phyloP scores from a whole-genome alignment of 2,113 vertebrate species.

The Microcebus griseorufus region DNA sequence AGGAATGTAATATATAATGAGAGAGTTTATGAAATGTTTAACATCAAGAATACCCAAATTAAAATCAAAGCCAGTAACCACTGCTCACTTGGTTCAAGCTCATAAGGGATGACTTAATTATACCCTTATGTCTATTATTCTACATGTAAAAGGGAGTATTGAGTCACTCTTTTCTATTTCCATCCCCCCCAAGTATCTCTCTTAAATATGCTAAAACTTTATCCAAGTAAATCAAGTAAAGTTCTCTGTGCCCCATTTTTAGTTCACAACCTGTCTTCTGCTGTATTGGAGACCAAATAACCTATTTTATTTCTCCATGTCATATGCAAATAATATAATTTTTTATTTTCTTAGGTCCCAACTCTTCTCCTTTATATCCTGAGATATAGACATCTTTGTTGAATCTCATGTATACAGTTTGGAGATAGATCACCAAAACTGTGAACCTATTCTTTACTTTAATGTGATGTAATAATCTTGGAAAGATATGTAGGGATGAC shows the following conservation, averaged over 20 bases:
- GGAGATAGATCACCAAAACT: neutral
- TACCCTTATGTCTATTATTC: neutral
- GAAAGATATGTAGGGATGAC: neutral
- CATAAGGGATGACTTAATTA: conserved; percentile 30
- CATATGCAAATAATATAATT: neutral
- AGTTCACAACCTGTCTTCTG: neutral
- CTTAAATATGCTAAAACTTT: neutral
- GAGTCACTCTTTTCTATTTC: neutral
- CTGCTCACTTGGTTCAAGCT: neutral
- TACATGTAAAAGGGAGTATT: neutral
- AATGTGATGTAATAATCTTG: neutral
- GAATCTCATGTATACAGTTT: neutral
- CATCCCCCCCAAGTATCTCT: neutral
- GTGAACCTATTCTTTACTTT: neutral
- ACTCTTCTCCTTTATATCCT: neutral
- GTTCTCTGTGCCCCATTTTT: neutral
- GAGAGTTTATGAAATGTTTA: neutral
- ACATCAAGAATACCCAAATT: neutral
- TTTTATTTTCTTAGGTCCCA: neutral
- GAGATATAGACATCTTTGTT: neutral
- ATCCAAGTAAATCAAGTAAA: neutral
- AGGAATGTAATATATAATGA: neutral
- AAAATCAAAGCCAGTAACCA: conserved; percentile 38
- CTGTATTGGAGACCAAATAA: neutral
- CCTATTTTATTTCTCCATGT: neutral